Base-by-base conservation (phyloP, 37 sponge, comb jelly and placozoan species). In the Theonella swinhoei region DNA sequence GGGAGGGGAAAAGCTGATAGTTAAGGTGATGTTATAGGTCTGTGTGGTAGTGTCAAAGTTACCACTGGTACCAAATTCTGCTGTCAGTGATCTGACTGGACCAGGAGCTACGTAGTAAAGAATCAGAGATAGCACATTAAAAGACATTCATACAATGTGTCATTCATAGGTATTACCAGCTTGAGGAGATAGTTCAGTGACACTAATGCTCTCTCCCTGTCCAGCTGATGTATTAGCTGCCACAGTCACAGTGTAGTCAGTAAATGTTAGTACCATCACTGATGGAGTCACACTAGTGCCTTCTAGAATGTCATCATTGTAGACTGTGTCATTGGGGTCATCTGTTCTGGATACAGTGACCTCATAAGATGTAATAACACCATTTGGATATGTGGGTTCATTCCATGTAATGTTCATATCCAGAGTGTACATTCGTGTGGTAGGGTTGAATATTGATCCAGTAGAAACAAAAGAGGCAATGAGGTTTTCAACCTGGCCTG, bases 191-290 rank as follows among this genome's bases (percentile, higher is more conserved):
- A 9, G 4, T 40, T n/a, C 1, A n/a, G 33, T 47, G 22, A n/a
- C 77, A 2, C 2, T 59, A 1, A 2, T 62, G 17, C 7, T 31
- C 8, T 38, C 34, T 54, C 81, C 72, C 32, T 41, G 34, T 35
- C 81, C 81, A 70, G 62, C 72, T 34, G 34, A 66, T 14, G 81
- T 81, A 34, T 30, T 31, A 3, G 81, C 38, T 30, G 60, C 67
- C 54, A 81, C 81, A 31, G 35, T 69, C 5, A 69, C 70, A 54
- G 33, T 42, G 71, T 81, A 81, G 59, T 43, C 42, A n/a, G 72
- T 59, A 34, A 58, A 81, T 23, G 81, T 1, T 26, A 35, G 22
- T 26, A 59, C 38, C 31, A 7, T 30, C 23, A 59, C 42, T 30
- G 30, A 26, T 24, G 58, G 5, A 37, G 23, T 61, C 28, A 60